A percentile compares a stretch with the other conserved stretches of the same genome.
Conservation (phyloP, 2,888 invertebrate genomes). For the Metalampra italica region DNA sequence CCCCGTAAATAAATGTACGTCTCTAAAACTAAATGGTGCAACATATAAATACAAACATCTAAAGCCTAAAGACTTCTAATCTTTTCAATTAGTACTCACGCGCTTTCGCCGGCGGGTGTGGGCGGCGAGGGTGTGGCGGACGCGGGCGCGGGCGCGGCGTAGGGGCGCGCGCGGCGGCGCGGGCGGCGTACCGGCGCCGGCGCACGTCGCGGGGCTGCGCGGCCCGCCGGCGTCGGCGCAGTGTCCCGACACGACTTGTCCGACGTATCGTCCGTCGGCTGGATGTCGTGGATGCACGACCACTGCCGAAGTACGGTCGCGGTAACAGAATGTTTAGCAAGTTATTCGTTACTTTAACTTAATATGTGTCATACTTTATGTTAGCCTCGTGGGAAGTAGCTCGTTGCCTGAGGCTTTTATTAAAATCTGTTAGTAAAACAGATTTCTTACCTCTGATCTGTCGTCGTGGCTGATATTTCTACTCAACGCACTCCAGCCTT, state of each 20-base stretch:
- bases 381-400: too few species aligned
- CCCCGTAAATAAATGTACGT: too few species aligned
- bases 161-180: slow-evolving; percentile 13
- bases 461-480: slow-evolving; percentile 93
- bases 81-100: not conserved
- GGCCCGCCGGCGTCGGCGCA: slow-evolving; percentile 14
- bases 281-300: slow-evolving; percentile 96
- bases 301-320: slow-evolving; percentile 82
- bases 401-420: too few species aligned
- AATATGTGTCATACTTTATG: too few species aligned
- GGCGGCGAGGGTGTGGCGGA: slow-evolving; percentile 12
- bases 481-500: slow-evolving; percentile 93
- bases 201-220: slow-evolving; percentile 14
- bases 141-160: slow-evolving; percentile 12
- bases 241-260: slow-evolving; percentile 47
- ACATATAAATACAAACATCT: too few species aligned
- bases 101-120: slow-evolving; percentile 11
- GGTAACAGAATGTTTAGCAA: too few species aligned
- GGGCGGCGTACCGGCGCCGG: slow-evolving; percentile 12
- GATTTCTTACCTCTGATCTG: slow-evolving; percentile 84
- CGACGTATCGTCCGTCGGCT: slow-evolving; percentile 73
- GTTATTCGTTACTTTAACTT: too few species aligned
- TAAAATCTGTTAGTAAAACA: too few species aligned
- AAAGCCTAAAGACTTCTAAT: too few species aligned
- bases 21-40: too few species aligned